Conservation (phyloP, 2,888 invertebrate species). For the Himalopsyche kuldschensis region DNA sequence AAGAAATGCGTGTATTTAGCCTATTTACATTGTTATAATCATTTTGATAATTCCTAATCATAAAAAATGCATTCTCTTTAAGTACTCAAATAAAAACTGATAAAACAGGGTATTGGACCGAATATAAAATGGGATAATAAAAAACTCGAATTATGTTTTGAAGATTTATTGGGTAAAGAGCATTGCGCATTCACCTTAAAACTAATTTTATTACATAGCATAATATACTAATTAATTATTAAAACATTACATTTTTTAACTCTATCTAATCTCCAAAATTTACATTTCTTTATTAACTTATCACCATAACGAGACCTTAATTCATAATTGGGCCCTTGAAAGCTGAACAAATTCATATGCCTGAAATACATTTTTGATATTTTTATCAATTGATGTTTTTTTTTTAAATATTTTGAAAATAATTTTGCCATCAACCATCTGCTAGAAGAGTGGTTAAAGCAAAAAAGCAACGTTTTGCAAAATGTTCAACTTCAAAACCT, state of each 20-base stretch:
- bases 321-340: slow-evolving; percentile 32
- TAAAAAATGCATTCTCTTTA: too few species aligned
- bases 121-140: neutral
- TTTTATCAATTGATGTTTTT: neutral
- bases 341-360: slow-evolving; percentile 11
- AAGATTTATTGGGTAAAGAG: neutral
- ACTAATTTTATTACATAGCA: neutral
- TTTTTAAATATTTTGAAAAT: too few species aligned
- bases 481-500: too few species aligned
- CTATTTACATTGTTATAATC: too few species aligned
- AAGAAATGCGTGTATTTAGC: too few species aligned
- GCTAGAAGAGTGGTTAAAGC: too few species aligned
- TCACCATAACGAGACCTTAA: slow-evolving; percentile 28
- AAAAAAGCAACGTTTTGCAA: too few species aligned
- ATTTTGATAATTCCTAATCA: too few species aligned
- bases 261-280: slow-evolving; percentile 21
- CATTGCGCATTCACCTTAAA: neutral
- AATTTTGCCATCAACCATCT: too few species aligned
- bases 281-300: slow-evolving; percentile 4
- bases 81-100: too few species aligned
- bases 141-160: neutral
- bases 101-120: too few species aligned
- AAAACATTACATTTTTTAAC: slow-evolving; percentile 22
- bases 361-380: neutral
- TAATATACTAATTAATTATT: neutral